These are phyloP conservation scores for Eidolon dupreanum DNA, from an alignment of 2,797 vertebrate species.

Conservation along the genomic window DNA sequence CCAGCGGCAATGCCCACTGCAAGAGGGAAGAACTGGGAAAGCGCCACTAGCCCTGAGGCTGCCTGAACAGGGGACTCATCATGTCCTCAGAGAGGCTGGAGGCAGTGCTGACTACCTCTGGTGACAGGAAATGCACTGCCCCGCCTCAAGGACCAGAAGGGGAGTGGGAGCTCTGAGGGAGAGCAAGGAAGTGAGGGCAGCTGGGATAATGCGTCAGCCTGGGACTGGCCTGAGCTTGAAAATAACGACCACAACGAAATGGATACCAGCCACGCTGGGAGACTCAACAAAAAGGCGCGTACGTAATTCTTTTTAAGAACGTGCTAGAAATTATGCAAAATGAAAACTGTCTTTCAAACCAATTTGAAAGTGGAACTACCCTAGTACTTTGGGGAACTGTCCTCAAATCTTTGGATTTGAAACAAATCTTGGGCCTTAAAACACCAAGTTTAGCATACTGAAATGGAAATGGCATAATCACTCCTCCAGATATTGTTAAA, in stretches of 20 bases:
- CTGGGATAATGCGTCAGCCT: not conserved
- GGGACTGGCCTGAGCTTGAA: not conserved
- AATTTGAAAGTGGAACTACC: not conserved
- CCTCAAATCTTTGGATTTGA: not conserved
- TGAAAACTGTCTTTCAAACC: slow-evolving; percentile 10
- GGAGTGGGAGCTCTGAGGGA: not conserved
- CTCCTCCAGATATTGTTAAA: not conserved
- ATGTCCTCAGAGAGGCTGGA: not conserved
- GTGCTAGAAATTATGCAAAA: not conserved
- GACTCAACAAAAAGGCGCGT: not conserved
- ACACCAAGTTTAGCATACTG: not conserved
- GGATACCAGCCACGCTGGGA: not conserved
- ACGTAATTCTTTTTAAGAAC: not conserved
- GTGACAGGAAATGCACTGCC: not conserved
- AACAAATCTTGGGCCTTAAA: not conserved
- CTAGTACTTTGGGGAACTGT: not conserved
- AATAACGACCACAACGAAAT: not conserved
- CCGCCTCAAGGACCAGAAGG: not conserved
- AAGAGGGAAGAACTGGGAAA: not conserved
- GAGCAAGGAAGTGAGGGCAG: not conserved
- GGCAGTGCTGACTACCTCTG: not conserved
- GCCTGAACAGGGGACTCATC: not conserved
- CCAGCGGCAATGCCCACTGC: not conserved
- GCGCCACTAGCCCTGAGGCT: not conserved
- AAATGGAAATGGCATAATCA: not conserved